Percentiles rank a stretch among this genome's conserved stretches.
These are phyloP conservation scores for Polyommatus icarus DNA, from an alignment of 2,888 invertebrate genomes.

Conservation along the genomic window DNA sequence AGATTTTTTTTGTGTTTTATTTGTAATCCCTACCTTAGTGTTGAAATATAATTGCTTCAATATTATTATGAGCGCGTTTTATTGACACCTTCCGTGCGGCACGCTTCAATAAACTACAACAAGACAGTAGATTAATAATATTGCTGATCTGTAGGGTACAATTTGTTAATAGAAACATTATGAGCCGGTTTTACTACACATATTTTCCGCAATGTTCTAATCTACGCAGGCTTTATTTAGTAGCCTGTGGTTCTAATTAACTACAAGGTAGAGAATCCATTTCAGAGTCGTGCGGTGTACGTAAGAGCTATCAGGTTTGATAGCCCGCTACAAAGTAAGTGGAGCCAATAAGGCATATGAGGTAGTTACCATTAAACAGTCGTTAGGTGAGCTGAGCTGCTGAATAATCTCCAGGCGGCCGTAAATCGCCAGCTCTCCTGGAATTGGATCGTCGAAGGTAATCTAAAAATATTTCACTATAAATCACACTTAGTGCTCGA, in stretches of 20 bases:
- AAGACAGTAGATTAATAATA: too few relatives aligned
- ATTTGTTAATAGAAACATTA: background rate
- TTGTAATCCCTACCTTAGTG: constrained; percentile 39
- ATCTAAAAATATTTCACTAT: constrained; percentile 20
- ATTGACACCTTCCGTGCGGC: background rate
- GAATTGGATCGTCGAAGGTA: constrained; percentile 6
- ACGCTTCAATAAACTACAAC: background rate
- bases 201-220: background rate
- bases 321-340: background rate
- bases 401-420: constrained; percentile 38
- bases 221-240: background rate
- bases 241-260: background rate
- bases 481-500: constrained; percentile 17
- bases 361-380: constrained; percentile 23
- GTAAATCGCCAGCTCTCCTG: constrained; percentile 40
- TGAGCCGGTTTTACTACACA: background rate
- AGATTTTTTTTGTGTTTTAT: constrained; percentile 57
- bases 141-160: background rate
- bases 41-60: constrained; percentile 29
- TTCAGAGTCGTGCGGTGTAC: background rate
- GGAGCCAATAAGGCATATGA: background rate
- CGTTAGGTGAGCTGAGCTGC: constrained; percentile 22
- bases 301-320: background rate
- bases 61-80: constrained; percentile 3
- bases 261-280: background rate